These are phyloP conservation scores for Saccopteryx bilineata DNA, from an alignment of 2,113 vertebrate species.

Conservation along the genomic window DNA sequence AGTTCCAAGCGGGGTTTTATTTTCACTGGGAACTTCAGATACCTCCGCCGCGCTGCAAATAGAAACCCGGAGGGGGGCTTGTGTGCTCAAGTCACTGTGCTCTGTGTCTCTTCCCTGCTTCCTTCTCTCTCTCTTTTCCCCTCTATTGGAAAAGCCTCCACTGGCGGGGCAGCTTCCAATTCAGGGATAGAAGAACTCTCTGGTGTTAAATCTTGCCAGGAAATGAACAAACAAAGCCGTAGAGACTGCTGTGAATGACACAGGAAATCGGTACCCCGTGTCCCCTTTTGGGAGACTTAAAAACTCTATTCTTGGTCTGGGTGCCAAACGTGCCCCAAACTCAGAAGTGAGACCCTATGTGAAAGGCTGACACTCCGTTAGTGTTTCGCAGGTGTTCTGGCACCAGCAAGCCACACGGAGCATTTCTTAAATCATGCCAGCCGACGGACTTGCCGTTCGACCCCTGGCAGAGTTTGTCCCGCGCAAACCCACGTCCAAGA, in stretches of 20 bases:
- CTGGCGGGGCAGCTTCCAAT: neutral
- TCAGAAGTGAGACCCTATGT: neutral
- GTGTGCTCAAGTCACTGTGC: neutral
- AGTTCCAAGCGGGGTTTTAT: conserved; percentile 60
- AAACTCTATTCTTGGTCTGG: neutral
- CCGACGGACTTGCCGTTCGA: neutral
- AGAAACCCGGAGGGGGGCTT: neutral
- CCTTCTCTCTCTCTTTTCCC: neutral
- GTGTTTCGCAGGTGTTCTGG: conserved; percentile 24
- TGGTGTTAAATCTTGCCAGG: neutral
- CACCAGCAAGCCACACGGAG: neutral
- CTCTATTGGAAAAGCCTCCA: neutral
- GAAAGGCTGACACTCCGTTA: neutral
- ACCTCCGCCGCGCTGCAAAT: neutral
- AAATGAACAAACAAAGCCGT: neutral
- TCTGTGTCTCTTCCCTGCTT: neutral
- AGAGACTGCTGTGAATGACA: neutral
- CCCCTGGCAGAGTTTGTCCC: neutral
- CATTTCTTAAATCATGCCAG: conserved; percentile 1
- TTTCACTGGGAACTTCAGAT: conserved; percentile 64
- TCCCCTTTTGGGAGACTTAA: neutral
- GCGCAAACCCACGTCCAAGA: neutral
- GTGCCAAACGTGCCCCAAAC: neutral
- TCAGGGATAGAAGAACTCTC: neutral
- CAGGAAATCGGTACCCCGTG: neutral